Evolutionary conservation across 2,888 invertebrate species (phyloP), one percentile per base, ranked within the genome.

Genomic region (Epinotia demarniana): DNA sequence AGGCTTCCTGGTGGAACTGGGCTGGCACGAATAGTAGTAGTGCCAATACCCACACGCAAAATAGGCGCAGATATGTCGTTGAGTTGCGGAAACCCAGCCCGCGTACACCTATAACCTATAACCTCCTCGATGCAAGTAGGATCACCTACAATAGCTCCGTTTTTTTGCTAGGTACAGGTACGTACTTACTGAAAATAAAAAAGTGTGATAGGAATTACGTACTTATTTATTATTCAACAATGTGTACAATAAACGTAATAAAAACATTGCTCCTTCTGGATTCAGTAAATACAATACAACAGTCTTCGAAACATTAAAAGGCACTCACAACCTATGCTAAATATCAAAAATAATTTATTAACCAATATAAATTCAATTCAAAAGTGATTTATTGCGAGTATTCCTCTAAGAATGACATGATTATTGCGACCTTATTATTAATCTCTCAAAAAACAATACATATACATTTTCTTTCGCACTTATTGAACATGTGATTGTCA

Each of bases 171-270:
- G 33, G 33, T 27, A 27, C 23, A 27, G 23, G 23, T 27, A 27
- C 23, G 23, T 27, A 27, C 23, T 27, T 46, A 43, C 16, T 61
- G 2, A 62, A 43, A 63, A 13, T 16, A 46, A 46, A 46, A 11
- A 0, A 43, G 23, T 63, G 19, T 53, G 49, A 60, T 33, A 27
- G 33, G 58, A n/a, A n/a, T n/a, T n/a, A n/a, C n/a, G n/a, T 75
- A 77, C 76, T 80, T 82, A 81, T 79, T 77, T 82, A 86, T 89
- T 87, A 89, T 87, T 88, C 81, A 91, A 90, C 87, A 89, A 87
- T 78, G 81, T 83, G 81, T 85, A 84, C 79, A 84, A 80, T 81
- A 78, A 80, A 53, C 53, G n/a, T 53, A 53, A 53, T 12, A 66
- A 66, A 53, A 66, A 55, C 19, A 46, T 46, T 63, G 23, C 63